These are phyloP conservation scores for Prosapia bicincta DNA, from an alignment of 2,888 invertebrate genomes.

Conservation along the genomic window DNA sequence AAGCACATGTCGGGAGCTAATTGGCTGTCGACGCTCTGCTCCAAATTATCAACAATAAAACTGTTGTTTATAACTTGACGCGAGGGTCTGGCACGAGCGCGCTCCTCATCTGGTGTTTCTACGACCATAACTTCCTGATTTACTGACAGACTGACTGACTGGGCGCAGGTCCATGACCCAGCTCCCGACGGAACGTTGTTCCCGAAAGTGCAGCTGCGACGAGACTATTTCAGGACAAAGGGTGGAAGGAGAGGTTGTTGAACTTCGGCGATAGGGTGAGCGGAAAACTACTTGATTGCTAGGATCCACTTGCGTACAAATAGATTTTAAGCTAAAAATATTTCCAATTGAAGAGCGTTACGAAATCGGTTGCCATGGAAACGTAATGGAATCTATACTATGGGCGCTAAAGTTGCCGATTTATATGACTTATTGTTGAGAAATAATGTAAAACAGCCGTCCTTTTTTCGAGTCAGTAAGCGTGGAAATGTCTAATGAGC, in stretches of 20 bases:
- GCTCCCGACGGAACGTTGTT: neutral
- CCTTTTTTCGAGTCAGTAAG: too few species aligned
- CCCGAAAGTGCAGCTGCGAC: neutral
- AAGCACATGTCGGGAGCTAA: neutral
- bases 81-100: neutral
- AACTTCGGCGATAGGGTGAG: neutral
- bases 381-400: too few species aligned
- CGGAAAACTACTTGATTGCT: too few species aligned
- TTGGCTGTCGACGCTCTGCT: neutral
- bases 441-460: too few species aligned
- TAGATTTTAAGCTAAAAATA: too few species aligned
- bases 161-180: neutral
- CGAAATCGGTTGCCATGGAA: too few species aligned
- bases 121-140: neutral
- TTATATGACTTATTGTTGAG: too few species aligned
- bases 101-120: neutral
- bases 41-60: neutral
- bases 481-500: too few species aligned
- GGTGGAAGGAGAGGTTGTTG: neutral
- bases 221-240: neutral
- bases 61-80: neutral
- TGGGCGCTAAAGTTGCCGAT: too few species aligned
- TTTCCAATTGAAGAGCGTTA: too few species aligned
- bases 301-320: too few species aligned
- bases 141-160: neutral